Evolutionary conservation across 2,888 invertebrate genomes (phyloP).

Genomic region (Idaea dimidiata): DNA sequence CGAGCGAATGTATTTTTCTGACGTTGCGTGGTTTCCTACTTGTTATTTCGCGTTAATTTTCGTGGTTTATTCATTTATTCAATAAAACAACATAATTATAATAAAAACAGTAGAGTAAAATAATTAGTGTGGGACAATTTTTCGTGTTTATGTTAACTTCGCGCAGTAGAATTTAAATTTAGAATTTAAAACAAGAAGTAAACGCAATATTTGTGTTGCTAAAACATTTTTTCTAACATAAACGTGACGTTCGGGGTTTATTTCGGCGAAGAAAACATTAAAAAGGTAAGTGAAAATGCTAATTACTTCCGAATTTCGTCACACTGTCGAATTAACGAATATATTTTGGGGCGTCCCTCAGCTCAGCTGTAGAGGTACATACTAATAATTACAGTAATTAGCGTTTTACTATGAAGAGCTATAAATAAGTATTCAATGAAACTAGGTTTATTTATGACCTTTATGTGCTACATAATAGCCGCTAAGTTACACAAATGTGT

Average conservation of each 20-base stretch:
- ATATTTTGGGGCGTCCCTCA: slow-evolving; percentile 9
- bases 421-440: slow-evolving; percentile 12
- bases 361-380: slow-evolving; percentile 20
- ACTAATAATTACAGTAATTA: slow-evolving; percentile 25
- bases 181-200: slow-evolving; percentile 24
- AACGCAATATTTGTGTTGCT: slow-evolving; percentile 9
- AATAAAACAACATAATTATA: slow-evolving; percentile 19
- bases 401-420: slow-evolving; percentile 13
- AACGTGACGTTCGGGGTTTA: slow-evolving; percentile 15
- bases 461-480: slow-evolving; percentile 11
- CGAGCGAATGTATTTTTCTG: slow-evolving; percentile 45
- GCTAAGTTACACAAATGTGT: background rate
- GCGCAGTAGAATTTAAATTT: background rate
- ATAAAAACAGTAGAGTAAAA: slow-evolving; percentile 5
- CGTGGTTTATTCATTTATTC: slow-evolving; percentile 36
- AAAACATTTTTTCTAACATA: slow-evolving; percentile 26
- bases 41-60: slow-evolving; percentile 49
- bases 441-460: slow-evolving; percentile 17
- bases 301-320: slow-evolving; percentile 16
- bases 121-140: slow-evolving; percentile 8
- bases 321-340: background rate
- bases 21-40: slow-evolving; percentile 57
- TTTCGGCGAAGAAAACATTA: slow-evolving; percentile 15
- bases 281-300: slow-evolving; percentile 22
- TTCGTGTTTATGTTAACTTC: background rate